Evolutionary conservation across 2,888 invertebrate genomes (phyloP).

Genomic region (Synanthedon tipuliformis): DNA sequence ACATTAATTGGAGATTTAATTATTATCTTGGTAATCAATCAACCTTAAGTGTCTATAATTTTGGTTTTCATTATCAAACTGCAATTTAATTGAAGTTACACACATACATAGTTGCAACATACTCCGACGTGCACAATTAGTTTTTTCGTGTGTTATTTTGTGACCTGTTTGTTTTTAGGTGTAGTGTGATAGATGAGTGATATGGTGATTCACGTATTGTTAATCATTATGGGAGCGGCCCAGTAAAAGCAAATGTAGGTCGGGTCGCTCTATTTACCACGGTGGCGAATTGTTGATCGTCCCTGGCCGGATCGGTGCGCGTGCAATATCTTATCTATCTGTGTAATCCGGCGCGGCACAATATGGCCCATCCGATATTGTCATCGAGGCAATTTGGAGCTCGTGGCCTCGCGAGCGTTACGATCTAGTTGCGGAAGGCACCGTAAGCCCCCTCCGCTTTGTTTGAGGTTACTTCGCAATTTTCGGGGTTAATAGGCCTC

Average conservation of each 20-base stretch:
- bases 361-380: constrained; percentile 12
- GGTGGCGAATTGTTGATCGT: constrained; percentile 62
- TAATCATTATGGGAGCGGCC: constrained; percentile 57
- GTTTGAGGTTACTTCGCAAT: constrained; percentile 6
- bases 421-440: constrained; percentile 14
- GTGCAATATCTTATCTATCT: constrained; percentile 55
- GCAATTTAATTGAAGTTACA: too few species aligned
- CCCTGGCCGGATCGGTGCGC: constrained; percentile 49
- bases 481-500: constrained; percentile 9
- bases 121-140: background rate
- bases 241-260: constrained; percentile 56
- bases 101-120: too few species aligned
- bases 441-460: constrained; percentile 7
- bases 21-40: too few species aligned
- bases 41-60: too few species aligned
- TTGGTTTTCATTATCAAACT: too few species aligned
- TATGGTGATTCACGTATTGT: constrained; percentile 54
- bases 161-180: background rate
- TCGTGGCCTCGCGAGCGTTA: constrained; percentile 13
- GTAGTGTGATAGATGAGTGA: constrained; percentile 23
- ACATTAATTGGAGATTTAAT: too few species aligned
- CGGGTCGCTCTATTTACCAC: constrained; percentile 61
- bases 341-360: constrained; percentile 9
- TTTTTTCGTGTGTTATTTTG: background rate
- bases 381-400: constrained; percentile 10